Percentiles rank a stretch among this genome's conserved stretches.
Conservation (phyloP, 2,113 vertebrate species). For the Mirza zaza region DNA sequence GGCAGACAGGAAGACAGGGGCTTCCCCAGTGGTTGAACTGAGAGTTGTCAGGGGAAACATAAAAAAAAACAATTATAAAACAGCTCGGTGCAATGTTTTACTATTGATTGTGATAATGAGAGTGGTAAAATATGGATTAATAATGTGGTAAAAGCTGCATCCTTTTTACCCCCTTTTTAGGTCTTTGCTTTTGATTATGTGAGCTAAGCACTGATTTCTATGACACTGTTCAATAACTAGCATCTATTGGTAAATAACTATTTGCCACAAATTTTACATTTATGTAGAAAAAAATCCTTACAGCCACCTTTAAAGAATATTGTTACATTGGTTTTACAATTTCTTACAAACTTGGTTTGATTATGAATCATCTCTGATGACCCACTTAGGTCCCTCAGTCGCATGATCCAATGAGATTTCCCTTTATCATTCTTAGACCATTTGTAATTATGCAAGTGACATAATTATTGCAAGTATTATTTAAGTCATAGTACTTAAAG, state of each 20-base stretch:
- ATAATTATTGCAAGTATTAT: too few relatives aligned
- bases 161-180: not conserved
- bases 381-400: not conserved
- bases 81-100: constrained; percentile 36
- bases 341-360: constrained; percentile 43
- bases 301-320: not conserved
- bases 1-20: constrained; percentile 66
- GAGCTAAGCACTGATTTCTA: constrained; percentile 8
- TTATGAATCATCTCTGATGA: not conserved
- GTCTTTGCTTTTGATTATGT: not conserved
- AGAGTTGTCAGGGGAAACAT: constrained; percentile 50
- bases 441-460: not conserved
- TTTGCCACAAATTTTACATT: not conserved
- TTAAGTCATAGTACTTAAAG: not conserved
- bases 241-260: not conserved
- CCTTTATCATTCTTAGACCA: not conserved
- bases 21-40: constrained; percentile 45
- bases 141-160: not conserved
- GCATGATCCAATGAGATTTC: not conserved
- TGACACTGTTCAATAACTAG: not conserved
- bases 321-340: not conserved
- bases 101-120: not conserved
- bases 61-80: constrained; percentile 36
- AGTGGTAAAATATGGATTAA: not conserved
- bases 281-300: not conserved